Percentiles rank a stretch among this genome's conserved stretches.
Evolutionary conservation across 2,113 vertebrate species (phyloP).

Genomic region (Phoxinus phoxinus): DNA sequence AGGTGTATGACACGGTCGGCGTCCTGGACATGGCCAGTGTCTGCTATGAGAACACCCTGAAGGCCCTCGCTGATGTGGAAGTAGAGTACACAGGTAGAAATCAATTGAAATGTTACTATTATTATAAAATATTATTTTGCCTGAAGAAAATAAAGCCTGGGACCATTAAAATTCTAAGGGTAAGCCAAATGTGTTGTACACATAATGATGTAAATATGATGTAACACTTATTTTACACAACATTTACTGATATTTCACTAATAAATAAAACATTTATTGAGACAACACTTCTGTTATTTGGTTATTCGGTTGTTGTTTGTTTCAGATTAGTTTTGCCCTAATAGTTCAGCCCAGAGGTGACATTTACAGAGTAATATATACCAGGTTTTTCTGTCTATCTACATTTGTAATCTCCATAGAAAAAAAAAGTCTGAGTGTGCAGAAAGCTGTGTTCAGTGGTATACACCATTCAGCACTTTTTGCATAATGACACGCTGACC

Average conservation of each 20-base stretch:
- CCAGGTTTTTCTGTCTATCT: conserved; percentile 5
- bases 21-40: conserved; percentile 76
- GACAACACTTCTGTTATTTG: background rate
- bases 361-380: conserved; percentile 32
- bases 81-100: conserved; percentile 88
- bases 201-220: background rate
- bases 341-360: background rate
- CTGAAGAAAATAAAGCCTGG: too few species aligned
- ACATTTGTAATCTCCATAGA: conserved; percentile 55
- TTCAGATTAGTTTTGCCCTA: background rate
- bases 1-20: conserved; percentile 88
- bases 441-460: conserved; percentile 50
- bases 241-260: background rate
- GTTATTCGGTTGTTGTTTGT: background rate
- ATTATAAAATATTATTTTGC: too few species aligned
- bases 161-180: background rate
- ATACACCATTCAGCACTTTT: conserved; percentile 72
- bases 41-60: conserved; percentile 86
- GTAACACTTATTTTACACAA: background rate
- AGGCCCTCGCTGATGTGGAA: conserved; percentile 89
- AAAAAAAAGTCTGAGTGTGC: conserved; percentile 62
- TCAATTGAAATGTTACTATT: background rate
- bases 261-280: background rate
- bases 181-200: background rate
- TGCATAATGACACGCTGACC: conserved; percentile 64